Base-by-base conservation (phyloP, 2,888 invertebrate genomes). In the Thymelicus lineola region DNA sequence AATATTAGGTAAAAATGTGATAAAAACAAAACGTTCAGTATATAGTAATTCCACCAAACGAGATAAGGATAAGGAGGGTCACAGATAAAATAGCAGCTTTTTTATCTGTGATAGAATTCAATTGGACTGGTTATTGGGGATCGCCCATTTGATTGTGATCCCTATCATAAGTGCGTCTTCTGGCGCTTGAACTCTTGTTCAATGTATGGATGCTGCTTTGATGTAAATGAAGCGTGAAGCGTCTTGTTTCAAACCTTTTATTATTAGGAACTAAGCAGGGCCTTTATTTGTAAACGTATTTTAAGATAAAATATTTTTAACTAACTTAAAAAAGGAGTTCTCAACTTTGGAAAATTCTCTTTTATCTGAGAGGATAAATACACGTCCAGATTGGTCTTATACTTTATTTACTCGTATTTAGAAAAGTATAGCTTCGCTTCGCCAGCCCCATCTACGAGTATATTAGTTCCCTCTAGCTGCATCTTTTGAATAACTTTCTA, bases 81-180 rank as follows among this genome's bases (percentile, higher is more conserved):
- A 62, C 62, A 69, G 68, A 69, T 69, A 69, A 69, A 62, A 69
- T 38, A 69, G 62, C 68, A 69, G 62, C 62, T 63, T 69, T 67
- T 69, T 69, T 69, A 69, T 69, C 68, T 69, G 62, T 63, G 68
- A 69, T 69, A 69, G 63, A 69, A 69, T 69, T 69, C 68, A 69
- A 69, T 69, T 69, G 68, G 62, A 20, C 61, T 61, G 53, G 62
- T 68, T 68, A 68, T 68, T 68, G 60, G 60, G 55, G 66, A 66
- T 59, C 66, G 66, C 46, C 48, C 48, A 38, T 55, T 55, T 55
- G 55, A 35, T 63, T 69, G 57, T 58, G 57, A 62, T 69, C 66
- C 36, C n/a, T 57, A 58, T 48, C 58, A 46, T 46, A 59, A 59
- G 66, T 60, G 50, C 9, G 15, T 10, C 3, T 10, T 28, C n/a